Evolutionary conservation across 1,140 invertebrate genomes (phyloP), one percentile per base, ranked within the genome.

Genomic region (Drosophila bifasciata): DNA sequence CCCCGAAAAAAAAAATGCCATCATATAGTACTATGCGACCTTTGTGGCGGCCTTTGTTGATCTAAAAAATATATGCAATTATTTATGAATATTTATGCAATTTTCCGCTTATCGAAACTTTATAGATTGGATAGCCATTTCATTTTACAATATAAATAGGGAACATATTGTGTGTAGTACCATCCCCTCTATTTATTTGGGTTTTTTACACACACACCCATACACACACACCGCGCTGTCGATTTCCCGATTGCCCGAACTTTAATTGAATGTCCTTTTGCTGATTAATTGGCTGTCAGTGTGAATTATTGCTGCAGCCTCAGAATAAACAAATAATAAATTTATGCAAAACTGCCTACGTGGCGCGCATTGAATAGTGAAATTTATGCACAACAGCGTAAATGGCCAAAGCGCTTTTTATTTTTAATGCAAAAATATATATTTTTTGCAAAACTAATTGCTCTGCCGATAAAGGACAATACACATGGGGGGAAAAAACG

Each of bases 261-360:
- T 89, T 85, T 89, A 89, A 89, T 89, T 89, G 86, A 89, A 89
- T 79, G 80, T 89, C 80, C 80, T 81, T 79, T 88, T 75, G 32
- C 78, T 89, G 86, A 89, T 89, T 89, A 89, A 89, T 89, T 89
- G 80, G 86, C 77, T 81, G 78, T 75, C 86, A 74, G 68, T 56
- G 45, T 89, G 80, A 89, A 84, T 85, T 89, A 89, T 89, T 73
- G 71, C 71, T 71, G 59, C 68, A 57, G 62, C 55, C 66, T 60
- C 32, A 89, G 77, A 75, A 76, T 73, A 84, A 86, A 86, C 77
- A 88, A 83, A 78, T 83, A 88, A 83, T 83, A 88, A 85, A 85
- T 85, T 36, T 36, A 77, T 74, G 69, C 71, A 68, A 84, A 85
- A 85, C 50, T 83, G 69, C 74, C 46, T 68, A 70, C 56, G 49